phyloP scores from a whole-genome alignment of 2,113 vertebrate genomes.

The Pseudopipra pipra region DNA sequence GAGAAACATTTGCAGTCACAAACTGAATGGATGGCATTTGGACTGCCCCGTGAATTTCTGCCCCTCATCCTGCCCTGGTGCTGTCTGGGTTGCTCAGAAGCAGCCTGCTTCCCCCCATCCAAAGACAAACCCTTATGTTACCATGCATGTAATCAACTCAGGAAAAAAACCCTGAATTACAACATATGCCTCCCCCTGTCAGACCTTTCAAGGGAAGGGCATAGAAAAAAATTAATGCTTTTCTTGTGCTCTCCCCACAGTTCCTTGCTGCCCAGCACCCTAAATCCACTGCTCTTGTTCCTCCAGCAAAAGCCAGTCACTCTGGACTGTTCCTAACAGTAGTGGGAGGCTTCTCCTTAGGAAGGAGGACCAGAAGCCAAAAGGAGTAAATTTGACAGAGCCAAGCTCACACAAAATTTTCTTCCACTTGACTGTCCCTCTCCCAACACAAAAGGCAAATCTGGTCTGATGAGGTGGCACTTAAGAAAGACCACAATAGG shows the following conservation, averaged over 20 bases:
- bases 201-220: not conserved
- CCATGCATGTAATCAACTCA: rapidly evolving
- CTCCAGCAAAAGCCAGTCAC: not conserved
- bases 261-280: not conserved
- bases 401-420: not conserved
- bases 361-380: not conserved
- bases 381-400: not conserved
- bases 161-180: not conserved
- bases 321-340: not conserved
- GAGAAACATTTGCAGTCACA: not conserved
- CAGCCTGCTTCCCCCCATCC: not conserved
- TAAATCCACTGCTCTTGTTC: not conserved
- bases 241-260: not conserved
- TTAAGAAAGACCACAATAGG: not conserved
- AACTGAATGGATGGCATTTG: not conserved
- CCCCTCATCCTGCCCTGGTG: not conserved
- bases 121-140: not conserved
- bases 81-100: not conserved
- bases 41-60: not conserved
- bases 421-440: not conserved
- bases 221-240: not conserved
- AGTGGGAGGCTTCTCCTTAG: not conserved
- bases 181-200: not conserved
- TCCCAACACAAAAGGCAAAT: not conserved
- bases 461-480: not conserved